Evolutionary conservation across 2,113 vertebrate genomes (phyloP).

Genomic region (Cygnus buccinator): DNA sequence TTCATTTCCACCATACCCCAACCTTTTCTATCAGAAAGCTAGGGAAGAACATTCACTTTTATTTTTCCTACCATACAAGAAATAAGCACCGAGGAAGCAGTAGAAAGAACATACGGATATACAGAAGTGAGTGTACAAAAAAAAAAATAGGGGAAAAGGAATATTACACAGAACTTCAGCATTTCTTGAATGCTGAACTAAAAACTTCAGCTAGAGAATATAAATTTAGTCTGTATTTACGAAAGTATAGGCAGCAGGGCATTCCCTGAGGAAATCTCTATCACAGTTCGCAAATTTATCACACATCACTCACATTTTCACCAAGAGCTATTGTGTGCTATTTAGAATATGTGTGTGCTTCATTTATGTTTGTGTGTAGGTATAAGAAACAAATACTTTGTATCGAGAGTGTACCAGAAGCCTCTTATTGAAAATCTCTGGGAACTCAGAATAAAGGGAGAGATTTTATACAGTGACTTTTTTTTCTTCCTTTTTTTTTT

Average conservation of each 20-base stretch:
- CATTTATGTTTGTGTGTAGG: neutral
- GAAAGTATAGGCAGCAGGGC: neutral
- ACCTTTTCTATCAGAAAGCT: neutral
- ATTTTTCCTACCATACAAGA: neutral
- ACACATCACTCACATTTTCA: slow-evolving; percentile 1
- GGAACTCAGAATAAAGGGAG: neutral
- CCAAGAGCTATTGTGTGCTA: neutral
- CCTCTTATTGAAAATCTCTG: neutral
- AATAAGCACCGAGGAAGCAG: neutral
- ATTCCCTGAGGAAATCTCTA: neutral
- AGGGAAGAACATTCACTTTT: neutral
- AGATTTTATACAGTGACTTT: neutral
- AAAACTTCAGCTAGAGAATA: neutral
- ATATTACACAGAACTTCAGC: neutral
- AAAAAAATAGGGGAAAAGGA: neutral
- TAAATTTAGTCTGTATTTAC: neutral
- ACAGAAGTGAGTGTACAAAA: neutral
- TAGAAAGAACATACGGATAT: neutral
- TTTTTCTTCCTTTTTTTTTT: neutral
- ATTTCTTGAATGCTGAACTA: neutral
- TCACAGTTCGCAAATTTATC: neutral
- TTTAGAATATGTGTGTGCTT: neutral
- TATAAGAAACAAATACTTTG: neutral
- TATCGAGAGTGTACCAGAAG: neutral
- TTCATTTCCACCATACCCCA: neutral